phyloP scores from a whole-genome alignment of 2,797 vertebrate species.

The Enteromius radiatus region DNA sequence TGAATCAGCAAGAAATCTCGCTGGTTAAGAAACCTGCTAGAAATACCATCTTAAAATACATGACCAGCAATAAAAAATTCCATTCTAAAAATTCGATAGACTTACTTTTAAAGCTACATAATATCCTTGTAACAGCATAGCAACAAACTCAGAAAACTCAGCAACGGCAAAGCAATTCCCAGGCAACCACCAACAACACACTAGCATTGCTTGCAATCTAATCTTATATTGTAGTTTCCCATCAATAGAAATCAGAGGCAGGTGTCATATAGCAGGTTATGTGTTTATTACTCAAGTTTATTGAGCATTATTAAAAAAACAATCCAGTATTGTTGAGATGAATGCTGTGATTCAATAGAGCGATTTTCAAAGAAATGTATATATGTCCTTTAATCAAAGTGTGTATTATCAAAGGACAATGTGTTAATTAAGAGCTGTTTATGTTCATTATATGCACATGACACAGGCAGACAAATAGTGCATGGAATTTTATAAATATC shows the following conservation, averaged over 20 bases:
- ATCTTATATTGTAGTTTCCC: background rate
- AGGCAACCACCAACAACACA: background rate
- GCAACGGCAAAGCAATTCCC: background rate
- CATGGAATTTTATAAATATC: background rate
- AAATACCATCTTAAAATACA: background rate
- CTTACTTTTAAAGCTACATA: background rate
- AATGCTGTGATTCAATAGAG: background rate
- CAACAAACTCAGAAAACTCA: background rate
- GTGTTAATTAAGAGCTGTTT: background rate
- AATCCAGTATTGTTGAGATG: background rate
- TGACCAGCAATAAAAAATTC: background rate
- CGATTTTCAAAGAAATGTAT: background rate
- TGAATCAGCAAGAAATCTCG: background rate
- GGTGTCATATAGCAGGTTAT: slow-evolving; percentile 2
- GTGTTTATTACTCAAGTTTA: background rate
- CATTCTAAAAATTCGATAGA: background rate
- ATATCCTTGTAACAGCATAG: background rate
- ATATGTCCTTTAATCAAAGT: background rate
- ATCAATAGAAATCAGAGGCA: background rate
- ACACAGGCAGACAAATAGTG: background rate
- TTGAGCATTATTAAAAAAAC: background rate
- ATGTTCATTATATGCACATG: background rate
- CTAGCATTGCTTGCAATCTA: background rate
- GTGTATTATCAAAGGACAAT: background rate
- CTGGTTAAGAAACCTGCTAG: background rate